Base-by-base conservation (phyloP, 2,113 vertebrate genomes). In the Nansenia antarctica region DNA sequence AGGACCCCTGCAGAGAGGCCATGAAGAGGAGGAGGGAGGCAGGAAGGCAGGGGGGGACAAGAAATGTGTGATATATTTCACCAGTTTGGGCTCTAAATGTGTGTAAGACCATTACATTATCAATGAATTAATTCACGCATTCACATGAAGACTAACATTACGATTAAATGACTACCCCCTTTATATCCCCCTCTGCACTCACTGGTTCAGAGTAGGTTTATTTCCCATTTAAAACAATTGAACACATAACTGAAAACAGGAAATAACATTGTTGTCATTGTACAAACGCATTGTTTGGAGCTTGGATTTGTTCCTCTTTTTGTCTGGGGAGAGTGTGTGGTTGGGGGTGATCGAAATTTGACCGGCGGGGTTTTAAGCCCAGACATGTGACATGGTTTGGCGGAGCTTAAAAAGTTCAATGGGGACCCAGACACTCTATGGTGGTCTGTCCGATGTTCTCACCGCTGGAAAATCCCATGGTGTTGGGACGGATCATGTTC, bases 321-420 rank as follows among this genome's bases (percentile, higher is more conserved):
- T 71, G 62, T 82, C 72, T 68, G 59, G 15, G 67, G 73, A 61
- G 71, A 69, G 32, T 55, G 77, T 84, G 82, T 72, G 32, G 79
- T 72, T 83, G 27, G 53, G 63, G 79, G 78, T 75, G 74, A 70
- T 5, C 61, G 62, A 66, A 74, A 69, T 27, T 62, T 5, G 57
- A 67, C 61, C 31, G 14, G 67, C 54, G 34, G 42, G 69, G 20
- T 49, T 22, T 61, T 73, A 82, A 86, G 77, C 79, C 83, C 74
- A 72, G 65, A 70, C 77, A 74, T 77, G 74, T 84, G 77, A 84
- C 62, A 65, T 2, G n/a, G 74, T 77, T 69, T 53, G 70, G 68
- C 0, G 42, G 67, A 70, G 72, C 61, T 80, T 76, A 80, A 81
- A n/a, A 69, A 66, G 75, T 30, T 12, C 4, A 62, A 37, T 49